Base-by-base conservation (phyloP, 1,140 invertebrate genomes). In the Drosophila auraria region DNA sequence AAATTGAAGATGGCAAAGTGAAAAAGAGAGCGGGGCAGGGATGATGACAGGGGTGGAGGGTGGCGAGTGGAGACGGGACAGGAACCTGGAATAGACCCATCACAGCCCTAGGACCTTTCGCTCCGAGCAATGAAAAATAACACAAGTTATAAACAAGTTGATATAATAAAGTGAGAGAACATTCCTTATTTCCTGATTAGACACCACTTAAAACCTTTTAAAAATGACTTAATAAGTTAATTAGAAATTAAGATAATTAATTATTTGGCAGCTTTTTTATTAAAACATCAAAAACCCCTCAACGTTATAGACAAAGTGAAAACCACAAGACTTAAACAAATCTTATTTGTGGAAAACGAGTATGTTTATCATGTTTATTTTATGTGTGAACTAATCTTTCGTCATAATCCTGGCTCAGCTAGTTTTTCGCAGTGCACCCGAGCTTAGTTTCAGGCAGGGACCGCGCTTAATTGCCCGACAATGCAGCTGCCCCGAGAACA, bases 1-100 rank as follows among this genome's bases (percentile, higher is more conserved):
- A 58, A 80, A 45, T 61, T 38, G 36, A 63, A 80, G 71, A 77
- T 51, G 62, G 27, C 40, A 80, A 71, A 45, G 56, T 56, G 56
- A 66, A 58, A 50, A 68, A 42, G 40, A 62, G 36, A 11, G 42
- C n/a, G 49, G 12, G 27, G 40, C 17, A 14, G 7, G 25, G 9
- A 38, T 23, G 33, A 5, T 56, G 33, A 15, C 33, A 38, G 7
- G 7, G 20, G 17, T 9, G 23, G 33, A 40, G 36, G 7, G 8
- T 57, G 20, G 6, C 15, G 6, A 11, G 7, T 3, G 6, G 20
- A 11, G 15, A 14, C 3, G 36, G 5, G 25, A 38, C 12, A 27
- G 63, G 23, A 38, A 6, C 4, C 20, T 14, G 20, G 42, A 49
- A 68, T 60, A 51, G 54, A 73, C 54, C 27, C 30, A 47, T 60